Evolutionary conservation across 1,140 invertebrate genomes (phyloP), one percentile per base, ranked within the genome.

Genomic region (Augochlora pura): DNA sequence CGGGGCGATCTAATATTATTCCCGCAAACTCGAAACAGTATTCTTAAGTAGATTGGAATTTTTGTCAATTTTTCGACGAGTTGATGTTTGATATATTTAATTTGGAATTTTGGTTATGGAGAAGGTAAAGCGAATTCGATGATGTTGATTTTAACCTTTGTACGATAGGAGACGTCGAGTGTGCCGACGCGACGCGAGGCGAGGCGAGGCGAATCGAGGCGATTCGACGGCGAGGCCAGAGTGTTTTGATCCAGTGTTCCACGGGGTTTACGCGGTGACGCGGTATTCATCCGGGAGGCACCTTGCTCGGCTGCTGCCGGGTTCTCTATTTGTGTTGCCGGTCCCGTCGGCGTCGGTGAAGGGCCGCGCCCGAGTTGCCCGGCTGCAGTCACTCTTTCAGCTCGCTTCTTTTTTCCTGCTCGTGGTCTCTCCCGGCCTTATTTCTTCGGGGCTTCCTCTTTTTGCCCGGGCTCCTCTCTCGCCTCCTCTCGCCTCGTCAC

Each of bases 381-480:
- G 52, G 64, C 68, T n/a, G 68, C 69, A 80, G 78, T 77, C 78
- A 60, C 78, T 85, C 78, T 81, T 74, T 81, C 82, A 77, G 32
- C 49, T 23, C 65, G 46, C 32, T 77, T 46, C 54, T 71, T 71
- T 67, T 70, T 81, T 75, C 62, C 60, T 59, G 21, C 23, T 59
- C 57, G 10, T 23, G n/a, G n/a, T 9, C n/a, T 54, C 74, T 81
- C 72, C 60, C 82, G 72, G 62, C 69, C 78, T 82, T 82, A 70
- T 84, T 85, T 85, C 83, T 71, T 80, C 66, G 67, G 59, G 16
- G 80, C 80, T 72, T 80, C 83, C 82, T 85, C 80, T 84, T 85
- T 85, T 80, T 80, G 65, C 71, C 73, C 49, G 57, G 65, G 63
- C 67, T 14, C 49, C 52, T 75, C 52, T 75, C 71, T 72, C 32